These are phyloP conservation scores for Listrodromus nycthemerus DNA, from an alignment of 2,888 invertebrate species.

Conservation along the genomic window DNA sequence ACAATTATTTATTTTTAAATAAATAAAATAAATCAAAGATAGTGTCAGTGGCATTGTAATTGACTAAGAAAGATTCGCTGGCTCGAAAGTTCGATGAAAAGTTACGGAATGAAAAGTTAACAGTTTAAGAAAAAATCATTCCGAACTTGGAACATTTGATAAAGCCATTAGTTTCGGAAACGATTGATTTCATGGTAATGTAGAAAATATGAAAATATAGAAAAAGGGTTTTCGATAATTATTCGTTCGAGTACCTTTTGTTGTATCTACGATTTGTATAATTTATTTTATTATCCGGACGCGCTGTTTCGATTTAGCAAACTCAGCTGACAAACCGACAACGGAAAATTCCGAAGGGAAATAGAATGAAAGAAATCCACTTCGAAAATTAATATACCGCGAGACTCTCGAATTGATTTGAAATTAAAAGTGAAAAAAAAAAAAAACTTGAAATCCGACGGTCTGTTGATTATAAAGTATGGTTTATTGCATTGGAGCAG, in stretches of 20 bases:
- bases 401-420: too few relatives aligned
- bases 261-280: slow-evolving; percentile 31
- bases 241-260: neutral
- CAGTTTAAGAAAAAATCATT: neutral
- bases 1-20: too few relatives aligned
- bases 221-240: slow-evolving; percentile 1
- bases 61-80: too few relatives aligned
- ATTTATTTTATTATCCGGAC: slow-evolving; percentile 38
- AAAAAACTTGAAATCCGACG: neutral
- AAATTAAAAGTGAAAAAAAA: neutral
- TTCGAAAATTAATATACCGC: too few relatives aligned
- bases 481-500: too few relatives aligned
- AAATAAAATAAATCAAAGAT: too few relatives aligned
- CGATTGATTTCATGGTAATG: neutral
- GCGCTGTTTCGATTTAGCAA: slow-evolving; percentile 14
- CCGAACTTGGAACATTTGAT: slow-evolving; percentile 19
- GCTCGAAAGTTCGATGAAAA: too few relatives aligned
- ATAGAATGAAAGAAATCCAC: slow-evolving; percentile 10
- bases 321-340: neutral
- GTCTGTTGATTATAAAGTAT: too few relatives aligned
- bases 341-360: neutral
- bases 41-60: too few relatives aligned
- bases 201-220: neutral
- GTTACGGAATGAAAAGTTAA: too few relatives aligned
- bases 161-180: slow-evolving; percentile 10